Conservation (phyloP, 2,888 invertebrate species). For the Euzetes globulus region DNA sequence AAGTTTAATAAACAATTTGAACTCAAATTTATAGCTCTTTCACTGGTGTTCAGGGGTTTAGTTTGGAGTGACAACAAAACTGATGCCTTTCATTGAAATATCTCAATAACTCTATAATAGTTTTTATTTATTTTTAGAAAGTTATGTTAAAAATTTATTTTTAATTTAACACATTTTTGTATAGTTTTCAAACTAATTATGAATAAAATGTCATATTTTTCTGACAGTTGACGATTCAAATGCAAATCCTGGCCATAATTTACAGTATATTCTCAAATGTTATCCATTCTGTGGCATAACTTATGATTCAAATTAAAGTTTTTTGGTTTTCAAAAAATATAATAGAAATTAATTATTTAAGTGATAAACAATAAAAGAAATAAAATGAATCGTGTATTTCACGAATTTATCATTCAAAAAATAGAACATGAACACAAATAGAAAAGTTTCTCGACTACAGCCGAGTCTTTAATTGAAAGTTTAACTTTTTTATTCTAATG, state of each 20-base stretch:
- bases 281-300: not conserved
- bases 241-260: not conserved
- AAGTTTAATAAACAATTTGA: not conserved
- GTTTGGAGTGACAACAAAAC: not conserved
- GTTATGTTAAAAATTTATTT: not conserved
- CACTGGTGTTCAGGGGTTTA: not conserved
- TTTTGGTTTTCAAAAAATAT: too few species aligned
- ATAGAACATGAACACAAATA: too few species aligned
- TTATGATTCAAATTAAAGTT: too few species aligned
- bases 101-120: too few species aligned
- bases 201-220: conserved; percentile 7
- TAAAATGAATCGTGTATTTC: too few species aligned
- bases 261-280: not conserved
- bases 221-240: not conserved
- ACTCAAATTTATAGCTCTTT: not conserved
- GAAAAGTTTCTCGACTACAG: too few species aligned
- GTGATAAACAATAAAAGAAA: too few species aligned
- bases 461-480: too few species aligned
- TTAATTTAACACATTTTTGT: not conserved
- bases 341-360: too few species aligned
- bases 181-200: not conserved
- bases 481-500: too few species aligned
- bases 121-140: not conserved
- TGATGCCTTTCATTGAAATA: not conserved
- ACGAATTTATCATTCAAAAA: too few species aligned